Conservation (phyloP, 2,888 invertebrate genomes). For the Drosophila aldrichi region DNA sequence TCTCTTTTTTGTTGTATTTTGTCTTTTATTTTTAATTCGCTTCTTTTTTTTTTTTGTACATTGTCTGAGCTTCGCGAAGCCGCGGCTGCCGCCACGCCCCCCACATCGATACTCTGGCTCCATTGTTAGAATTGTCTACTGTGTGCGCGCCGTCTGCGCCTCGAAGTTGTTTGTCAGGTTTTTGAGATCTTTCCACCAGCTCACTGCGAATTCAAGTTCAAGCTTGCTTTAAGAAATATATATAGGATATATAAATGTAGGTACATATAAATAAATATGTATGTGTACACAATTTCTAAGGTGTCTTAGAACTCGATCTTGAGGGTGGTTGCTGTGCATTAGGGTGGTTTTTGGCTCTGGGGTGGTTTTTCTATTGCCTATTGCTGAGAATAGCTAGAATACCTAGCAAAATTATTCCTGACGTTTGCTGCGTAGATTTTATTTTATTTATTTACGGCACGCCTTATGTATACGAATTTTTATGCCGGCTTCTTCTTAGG, state of each 20-base stretch:
- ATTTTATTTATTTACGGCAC: conserved; percentile 63
- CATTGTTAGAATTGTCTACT: conserved; percentile 73
- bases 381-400: neutral
- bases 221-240: conserved; percentile 15
- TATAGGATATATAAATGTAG: neutral
- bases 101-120: conserved; percentile 24
- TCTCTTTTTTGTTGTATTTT: conserved; percentile 33
- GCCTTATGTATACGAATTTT: conserved; percentile 57
- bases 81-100: neutral
- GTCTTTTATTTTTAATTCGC: conserved; percentile 20
- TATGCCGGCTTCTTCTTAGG: conserved; percentile 40
- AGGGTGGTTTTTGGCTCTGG: conserved; percentile 63
- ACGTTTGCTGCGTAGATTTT: conserved; percentile 50
- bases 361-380: conserved; percentile 60
- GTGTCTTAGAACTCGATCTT: conserved; percentile 55
- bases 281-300: conserved; percentile 14
- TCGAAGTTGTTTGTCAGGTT: conserved; percentile 74
- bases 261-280: neutral
- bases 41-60: neutral
- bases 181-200: conserved; percentile 28
- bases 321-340: conserved; percentile 53
- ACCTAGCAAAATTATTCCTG: conserved; percentile 42
- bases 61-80: conserved; percentile 21
- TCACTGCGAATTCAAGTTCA: conserved; percentile 69
- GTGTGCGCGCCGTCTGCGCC: conserved; percentile 54